Percentiles rank a stretch among this genome's conserved stretches.
Conservation (phyloP, 2,888 invertebrate species). For the Euplagia quadripunctaria region DNA sequence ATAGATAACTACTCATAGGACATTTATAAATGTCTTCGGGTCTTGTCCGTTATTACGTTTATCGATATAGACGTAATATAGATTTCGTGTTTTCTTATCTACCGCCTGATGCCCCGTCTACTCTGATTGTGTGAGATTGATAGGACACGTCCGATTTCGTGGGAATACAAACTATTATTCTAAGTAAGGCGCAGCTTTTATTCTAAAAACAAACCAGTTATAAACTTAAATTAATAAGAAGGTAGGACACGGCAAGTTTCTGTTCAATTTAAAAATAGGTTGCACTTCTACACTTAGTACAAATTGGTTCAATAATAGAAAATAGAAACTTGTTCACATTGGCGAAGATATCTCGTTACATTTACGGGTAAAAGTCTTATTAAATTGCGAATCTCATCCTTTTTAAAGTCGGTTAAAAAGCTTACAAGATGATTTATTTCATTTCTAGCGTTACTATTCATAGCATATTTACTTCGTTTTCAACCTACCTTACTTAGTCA, state of each 20-base stretch:
- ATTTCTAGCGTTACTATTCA: not conserved
- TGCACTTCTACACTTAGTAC: not conserved
- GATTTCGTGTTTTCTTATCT: constrained; percentile 33
- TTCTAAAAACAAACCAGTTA: not conserved
- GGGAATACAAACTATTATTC: constrained; percentile 10
- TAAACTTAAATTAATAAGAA: not conserved
- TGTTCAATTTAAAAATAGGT: not conserved
- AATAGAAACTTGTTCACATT: not conserved
- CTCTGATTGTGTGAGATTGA: constrained; percentile 34
- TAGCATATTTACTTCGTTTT: not conserved
- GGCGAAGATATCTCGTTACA: not conserved
- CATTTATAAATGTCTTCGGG: not conserved
- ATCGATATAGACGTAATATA: constrained; percentile 17
- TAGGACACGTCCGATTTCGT: constrained; percentile 41
- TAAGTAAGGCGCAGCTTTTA: not conserved
- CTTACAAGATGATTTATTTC: not conserved
- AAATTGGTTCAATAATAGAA: not conserved
- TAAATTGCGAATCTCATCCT: not conserved
- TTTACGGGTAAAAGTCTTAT: not conserved
- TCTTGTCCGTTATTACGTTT: constrained; percentile 11
- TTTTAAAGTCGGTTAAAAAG: not conserved
- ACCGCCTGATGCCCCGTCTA: constrained; percentile 18
- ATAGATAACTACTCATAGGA: not conserved
- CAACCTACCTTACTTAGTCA: not conserved
- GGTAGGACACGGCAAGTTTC: not conserved